A percentile compares a stretch with the other conserved stretches of the same genome.
phyloP scores from a whole-genome alignment of 2,888 invertebrate species.

The Sarcophaga subvicina region DNA sequence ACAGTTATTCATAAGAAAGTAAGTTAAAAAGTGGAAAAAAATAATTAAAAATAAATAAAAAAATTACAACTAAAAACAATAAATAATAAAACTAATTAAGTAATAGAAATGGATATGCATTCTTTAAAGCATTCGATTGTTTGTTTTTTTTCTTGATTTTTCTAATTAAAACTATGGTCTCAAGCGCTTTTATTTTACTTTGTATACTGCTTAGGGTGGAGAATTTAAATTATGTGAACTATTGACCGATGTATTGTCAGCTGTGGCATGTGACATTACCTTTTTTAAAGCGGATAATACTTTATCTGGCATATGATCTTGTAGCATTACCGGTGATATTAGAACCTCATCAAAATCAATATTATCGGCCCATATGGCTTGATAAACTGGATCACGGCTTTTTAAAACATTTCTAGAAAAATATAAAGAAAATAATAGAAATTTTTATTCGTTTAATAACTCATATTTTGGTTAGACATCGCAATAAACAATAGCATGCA shows the following conservation, averaged over 20 bases:
- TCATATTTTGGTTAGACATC: not conserved
- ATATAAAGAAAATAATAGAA: not conserved
- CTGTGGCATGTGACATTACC: constrained; percentile 84
- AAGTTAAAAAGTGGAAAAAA: constrained; percentile 14
- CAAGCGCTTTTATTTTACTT: not conserved
- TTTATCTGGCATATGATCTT: constrained; percentile 95
- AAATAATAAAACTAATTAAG: constrained; percentile 53
- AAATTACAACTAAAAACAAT: constrained; percentile 37
- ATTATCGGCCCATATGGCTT: constrained; percentile 93
- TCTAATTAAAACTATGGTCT: constrained; percentile 8
- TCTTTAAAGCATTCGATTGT: constrained; percentile 35
- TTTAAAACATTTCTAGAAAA: constrained; percentile 85
- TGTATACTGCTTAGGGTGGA: constrained; percentile 10
- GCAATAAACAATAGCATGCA: not conserved
- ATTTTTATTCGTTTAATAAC: not conserved
- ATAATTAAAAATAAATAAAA: constrained; percentile 36
- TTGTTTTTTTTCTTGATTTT: not conserved
- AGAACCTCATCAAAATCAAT: constrained; percentile 93
- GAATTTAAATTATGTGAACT: constrained; percentile 69
- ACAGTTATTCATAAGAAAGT: not conserved
- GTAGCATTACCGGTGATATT: constrained; percentile 94
- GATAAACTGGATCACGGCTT: constrained; percentile 90
- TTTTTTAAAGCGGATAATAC: constrained; percentile 92
- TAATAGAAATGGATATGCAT: not conserved
- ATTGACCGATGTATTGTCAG: constrained; percentile 76